Evolutionary conservation across 2,888 invertebrate genomes (phyloP), one percentile per base, ranked within the genome.

Genomic region (Pseudococcus jackbeardsleyi): DNA sequence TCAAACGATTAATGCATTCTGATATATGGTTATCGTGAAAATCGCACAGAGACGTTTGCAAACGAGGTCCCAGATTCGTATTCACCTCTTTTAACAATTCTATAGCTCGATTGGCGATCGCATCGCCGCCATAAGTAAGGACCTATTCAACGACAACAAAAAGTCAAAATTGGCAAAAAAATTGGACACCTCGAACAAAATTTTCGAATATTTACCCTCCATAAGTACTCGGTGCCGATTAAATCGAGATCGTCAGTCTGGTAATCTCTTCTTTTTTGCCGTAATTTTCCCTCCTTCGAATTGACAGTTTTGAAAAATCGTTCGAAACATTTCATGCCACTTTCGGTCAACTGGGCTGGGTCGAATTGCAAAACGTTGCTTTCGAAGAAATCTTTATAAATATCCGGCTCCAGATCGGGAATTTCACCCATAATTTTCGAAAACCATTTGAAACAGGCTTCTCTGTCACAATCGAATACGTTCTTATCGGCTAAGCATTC

Each of bases 401-500:
- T 97, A 90, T 97, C 97, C 0, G 98, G 98, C 92, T 99, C 99
- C 88, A 99, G 92, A 92, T 99, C 99, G 0, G 98, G 98, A 91
- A 99, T 98, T 90, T 98, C 98, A 22, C 97, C 97, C 97, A 98
- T 97, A 59, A 98, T 92, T 92, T 98, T 98, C 64, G 98, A 97
- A 93, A 98, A 99, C 99, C 99, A 99, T 91, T 97, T 96, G 92
- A 99, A 99, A 92, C 99, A 98, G 50, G 98, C 97, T 92, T 99
- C 99, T 64, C 98, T 94, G 92, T 99, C 99, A 0, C 96, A 95
- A 17, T 95, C 93, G 91, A 98, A 98, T 15, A 98, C 97, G 15
- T 98, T 98, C 91, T 95, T 95, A 91, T 98, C 98, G 2, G 98
- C 98, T 89, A 99, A 93, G 92, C 98, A 98, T 90, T 97, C 95